A percentile compares a stretch with the other conserved stretches of the same genome.
Conservation (phyloP, 1,140 invertebrate genomes). For the Drosophila kurseongensis region DNA sequence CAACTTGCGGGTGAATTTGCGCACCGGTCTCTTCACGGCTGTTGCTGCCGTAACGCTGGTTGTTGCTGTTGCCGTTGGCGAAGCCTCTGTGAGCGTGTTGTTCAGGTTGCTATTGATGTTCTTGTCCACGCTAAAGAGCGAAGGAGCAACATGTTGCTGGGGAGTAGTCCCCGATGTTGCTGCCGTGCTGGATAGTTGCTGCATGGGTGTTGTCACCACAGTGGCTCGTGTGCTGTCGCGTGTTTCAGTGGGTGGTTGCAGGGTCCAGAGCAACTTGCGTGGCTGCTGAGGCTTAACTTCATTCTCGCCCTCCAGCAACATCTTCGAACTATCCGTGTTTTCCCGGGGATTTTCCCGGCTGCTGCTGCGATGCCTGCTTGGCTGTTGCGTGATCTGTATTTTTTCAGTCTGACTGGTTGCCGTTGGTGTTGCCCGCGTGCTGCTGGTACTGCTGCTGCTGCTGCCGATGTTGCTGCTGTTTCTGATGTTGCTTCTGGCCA, state of each 20-base stretch:
- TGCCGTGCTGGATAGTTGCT: slow-evolving; percentile 20
- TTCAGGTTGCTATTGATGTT: slow-evolving; percentile 69
- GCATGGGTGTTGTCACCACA: slow-evolving; percentile 4
- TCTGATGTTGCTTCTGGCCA: slow-evolving; percentile 27
- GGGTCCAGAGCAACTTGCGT: slow-evolving; percentile 26
- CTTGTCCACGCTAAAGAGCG: slow-evolving; percentile 66
- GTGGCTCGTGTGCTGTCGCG: slow-evolving; percentile 32
- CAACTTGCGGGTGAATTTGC: slow-evolving; percentile 71
- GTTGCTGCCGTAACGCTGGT: slow-evolving; percentile 37
- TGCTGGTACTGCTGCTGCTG: slow-evolving; percentile 37
- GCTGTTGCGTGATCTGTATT: slow-evolving; percentile 28
- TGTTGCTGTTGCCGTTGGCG: slow-evolving; percentile 34
- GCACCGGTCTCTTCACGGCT: slow-evolving; percentile 53
- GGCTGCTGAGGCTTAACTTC: slow-evolving; percentile 32
- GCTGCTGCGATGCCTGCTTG: slow-evolving; percentile 35
- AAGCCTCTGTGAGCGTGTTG: slow-evolving; percentile 55
- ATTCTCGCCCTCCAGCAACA: slow-evolving; percentile 28
- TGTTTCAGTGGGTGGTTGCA: slow-evolving; percentile 6
- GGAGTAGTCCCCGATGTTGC: slow-evolving; percentile 30
- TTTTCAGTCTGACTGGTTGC: slow-evolving; percentile 51
- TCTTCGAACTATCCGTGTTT: slow-evolving; percentile 19
- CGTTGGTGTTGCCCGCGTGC: slow-evolving; percentile 23
- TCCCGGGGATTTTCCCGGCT: background rate
- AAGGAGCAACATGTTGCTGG: slow-evolving; percentile 50
- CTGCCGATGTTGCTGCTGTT: slow-evolving; percentile 19